phyloP scores from a whole-genome alignment of 2,113 vertebrate genomes.

The Cygnus atratus region DNA sequence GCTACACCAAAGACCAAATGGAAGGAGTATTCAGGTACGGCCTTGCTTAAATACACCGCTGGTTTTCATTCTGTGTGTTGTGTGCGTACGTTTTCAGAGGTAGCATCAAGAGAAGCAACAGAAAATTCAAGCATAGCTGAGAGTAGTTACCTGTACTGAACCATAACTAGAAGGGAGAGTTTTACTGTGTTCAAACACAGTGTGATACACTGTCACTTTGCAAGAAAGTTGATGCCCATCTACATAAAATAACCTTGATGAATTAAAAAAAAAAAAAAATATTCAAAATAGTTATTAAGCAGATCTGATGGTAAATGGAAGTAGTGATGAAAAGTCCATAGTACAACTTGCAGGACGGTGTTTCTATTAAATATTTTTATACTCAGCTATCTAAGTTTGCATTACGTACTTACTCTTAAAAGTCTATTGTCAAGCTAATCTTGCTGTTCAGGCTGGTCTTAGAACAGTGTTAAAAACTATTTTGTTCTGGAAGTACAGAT shows the following conservation, averaged over 20 bases:
- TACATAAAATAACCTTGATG: neutral
- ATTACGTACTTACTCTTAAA: neutral
- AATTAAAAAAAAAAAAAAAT: neutral
- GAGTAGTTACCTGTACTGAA: neutral
- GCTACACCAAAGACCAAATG: conserved; percentile 90
- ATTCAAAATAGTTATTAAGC: neutral
- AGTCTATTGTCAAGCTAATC: neutral
- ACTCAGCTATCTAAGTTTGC: neutral
- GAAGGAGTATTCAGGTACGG: conserved; percentile 92
- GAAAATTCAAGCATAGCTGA: neutral
- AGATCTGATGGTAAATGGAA: neutral
- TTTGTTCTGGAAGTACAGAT: neutral
- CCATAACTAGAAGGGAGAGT: neutral
- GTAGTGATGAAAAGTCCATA: neutral
- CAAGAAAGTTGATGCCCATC: neutral
- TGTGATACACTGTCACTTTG: rapidly evolving
- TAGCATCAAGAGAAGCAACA: neutral
- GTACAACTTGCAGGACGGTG: neutral
- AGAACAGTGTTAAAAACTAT: neutral
- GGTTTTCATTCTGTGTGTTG: conserved; percentile 5
- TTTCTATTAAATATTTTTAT: neutral
- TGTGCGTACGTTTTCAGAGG: neutral
- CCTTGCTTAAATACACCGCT: neutral
- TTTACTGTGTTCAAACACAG: neutral
- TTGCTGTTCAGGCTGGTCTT: neutral